Base-by-base conservation (phyloP, 92 coral and sea anemone species). In the Palythoa caribaeorum region DNA sequence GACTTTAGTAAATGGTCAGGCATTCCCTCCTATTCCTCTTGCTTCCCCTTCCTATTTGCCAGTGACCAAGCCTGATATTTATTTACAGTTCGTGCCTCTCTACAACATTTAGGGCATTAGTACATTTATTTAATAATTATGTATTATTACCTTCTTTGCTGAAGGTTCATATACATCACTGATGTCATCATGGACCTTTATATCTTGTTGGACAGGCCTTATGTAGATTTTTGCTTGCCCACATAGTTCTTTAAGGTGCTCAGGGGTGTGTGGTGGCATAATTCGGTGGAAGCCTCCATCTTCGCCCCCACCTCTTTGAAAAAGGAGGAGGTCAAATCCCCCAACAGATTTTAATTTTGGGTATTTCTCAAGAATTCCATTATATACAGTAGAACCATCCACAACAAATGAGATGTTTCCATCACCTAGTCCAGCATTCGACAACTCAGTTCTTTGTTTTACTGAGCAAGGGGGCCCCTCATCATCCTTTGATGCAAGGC, bases 341-440 rank as follows among this genome's bases (percentile, higher is more conserved):
- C 92, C 92, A 19, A 70, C 89, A 59, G 72, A 66, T 66, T 28
- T 60, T 68, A 89, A 81, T 35, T 77, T 59, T 76, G 92, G 85
- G 84, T 20, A 92, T 70, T 78, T 85, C 71, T 92, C 83, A 16
- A 92, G 83, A 38, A 84, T 59, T 75, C 71, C 80, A 52, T 91
- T 87, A 88, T 84, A 92, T 20, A 89, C 88, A 68, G 84, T 51
- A 68, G 73, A 68, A 39, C 80, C 90, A 84, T 89, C 78, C 36
- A 55, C 57, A 11, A 48, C 70, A 71, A 89, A 89, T 62, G 92
- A 62, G 38, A 92, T 84, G 71, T 92, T 89, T 40, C 77, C 51
- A 73, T 92, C 94, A 38, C 92, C 94, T 52, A 92, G 83, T 62
- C 94, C 94, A 78, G 84, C 68, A 92, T 92, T 92, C 0, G 92